Base-by-base conservation (phyloP, 2,797 vertebrate species). In the Euphonia xanthogaster region DNA sequence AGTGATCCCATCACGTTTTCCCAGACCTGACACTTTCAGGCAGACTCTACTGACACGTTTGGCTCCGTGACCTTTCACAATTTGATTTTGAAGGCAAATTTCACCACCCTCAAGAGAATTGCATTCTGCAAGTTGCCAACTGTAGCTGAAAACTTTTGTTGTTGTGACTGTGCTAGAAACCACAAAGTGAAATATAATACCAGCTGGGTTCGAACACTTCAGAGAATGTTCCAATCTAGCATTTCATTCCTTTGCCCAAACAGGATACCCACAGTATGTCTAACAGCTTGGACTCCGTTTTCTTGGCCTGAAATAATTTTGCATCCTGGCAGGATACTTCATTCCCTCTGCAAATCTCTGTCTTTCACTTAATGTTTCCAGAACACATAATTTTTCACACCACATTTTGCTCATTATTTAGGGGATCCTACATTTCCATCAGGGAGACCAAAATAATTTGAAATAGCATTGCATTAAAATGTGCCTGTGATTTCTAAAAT, bases 301-400 rank as follows among this genome's bases (percentile, higher is more conserved):
- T 94, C 79, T 93, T 92, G 65, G 51, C 57, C 84, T 60, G 66
- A 79, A 84, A 80, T 78, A 90, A 84, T 82, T 84, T 77, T 71
- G 23, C 17, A 75, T 72, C 65, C 84, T 96, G 74, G 61, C 93
- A 96, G 58, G 67, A 67, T 66, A 54, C 27, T 68, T 92, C 71
- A 94, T 65, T 94, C 61, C 65, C 66, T 86, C 86, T 60, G 39
- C 23, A 93, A 89, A 95, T 89, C 72, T 86, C 62, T 45, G 76
- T 86, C 91, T 94, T 93, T 75, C 79, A 45, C 54, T 90, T 86
- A 42, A 57, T 72, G 50, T 68, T 90, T 94, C 79, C 77, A 88
- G 83, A 94, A 50, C 60, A 88, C n/a, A 63, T 88, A 67, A 73
- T 82, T 83, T 83, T 88, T 81, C n/a, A 62, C 55, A 76, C 48